Evolutionary conservation across 2,888 invertebrate species (phyloP), one percentile per base, ranked within the genome.

Genomic region (Cataglyphis cursor): DNA sequence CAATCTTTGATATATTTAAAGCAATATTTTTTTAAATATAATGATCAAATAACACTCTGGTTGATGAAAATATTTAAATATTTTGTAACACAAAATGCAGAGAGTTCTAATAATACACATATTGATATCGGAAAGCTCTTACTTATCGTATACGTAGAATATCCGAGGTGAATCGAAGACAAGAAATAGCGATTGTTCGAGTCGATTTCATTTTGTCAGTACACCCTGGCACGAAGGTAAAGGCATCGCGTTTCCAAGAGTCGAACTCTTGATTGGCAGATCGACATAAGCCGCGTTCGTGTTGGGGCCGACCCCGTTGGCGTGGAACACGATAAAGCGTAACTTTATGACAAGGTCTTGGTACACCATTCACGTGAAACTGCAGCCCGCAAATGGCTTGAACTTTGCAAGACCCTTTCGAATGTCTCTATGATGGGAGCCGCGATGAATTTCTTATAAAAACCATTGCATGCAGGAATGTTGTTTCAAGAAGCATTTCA

Each of bases 261-360:
- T 84, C 90, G 80, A 88, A 90, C 87, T 86, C 86, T 73, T 87
- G 90, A 91, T 91, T 91, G 90, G 91, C 89, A 91, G 90, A 90
- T 89, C 88, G 89, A 89, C 91, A 88, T 88, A 88, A 91, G 86
- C 88, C 86, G 83, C 61, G 84, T 81, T 91, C 86, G 65, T 86
- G 85, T 87, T 85, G 48, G 84, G 81, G 74, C 72, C 83, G 83
- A 88, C 88, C 88, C 83, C 88, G 88, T 84, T 89, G 89, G 89
- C 90, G 89, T 84, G 89, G 90, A 91, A 90, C 84, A 84, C 89
- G 92, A 92, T 92, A 92, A 92, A 92, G 91, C 88, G 89, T 87
- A 93, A 93, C 91, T 93, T 93, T 91, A 89, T 92, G 92, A 93
- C 92, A 93, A 85, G 91, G 85, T 89, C 90, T 81, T 75, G 74